Percentiles rank a stretch among this genome's conserved stretches.
These are phyloP conservation scores for Scytalopus superciliaris DNA, from an alignment of 2,113 vertebrate genomes.

Conservation along the genomic window DNA sequence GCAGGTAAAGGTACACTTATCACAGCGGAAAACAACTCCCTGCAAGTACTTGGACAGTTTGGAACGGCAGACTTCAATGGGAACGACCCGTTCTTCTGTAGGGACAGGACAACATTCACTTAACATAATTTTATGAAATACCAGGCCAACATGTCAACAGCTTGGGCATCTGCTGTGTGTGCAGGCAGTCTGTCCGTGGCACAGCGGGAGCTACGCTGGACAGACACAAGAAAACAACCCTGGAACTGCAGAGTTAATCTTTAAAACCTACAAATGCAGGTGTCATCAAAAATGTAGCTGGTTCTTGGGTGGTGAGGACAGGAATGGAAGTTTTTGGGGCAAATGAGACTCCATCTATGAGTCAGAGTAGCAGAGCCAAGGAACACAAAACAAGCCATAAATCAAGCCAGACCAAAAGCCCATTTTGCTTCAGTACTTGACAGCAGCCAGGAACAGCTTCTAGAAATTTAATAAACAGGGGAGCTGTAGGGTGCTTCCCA, in stretches of 20 bases:
- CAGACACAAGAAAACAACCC: neutral
- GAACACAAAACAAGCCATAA: neutral
- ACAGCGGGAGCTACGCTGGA: neutral
- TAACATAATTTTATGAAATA: neutral
- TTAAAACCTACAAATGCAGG: neutral
- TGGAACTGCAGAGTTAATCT: neutral
- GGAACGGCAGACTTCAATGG: constrained; percentile 95
- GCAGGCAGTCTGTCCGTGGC: neutral
- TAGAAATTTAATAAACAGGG: neutral
- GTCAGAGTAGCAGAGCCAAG: neutral
- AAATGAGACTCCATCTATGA: neutral
- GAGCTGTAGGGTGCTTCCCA: neutral
- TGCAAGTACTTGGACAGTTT: constrained; percentile 95
- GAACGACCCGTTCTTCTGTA: constrained; percentile 94
- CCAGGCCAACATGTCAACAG: neutral
- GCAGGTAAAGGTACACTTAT: constrained; percentile 98
- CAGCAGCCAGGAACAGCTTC: neutral
- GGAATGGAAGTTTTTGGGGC: neutral
- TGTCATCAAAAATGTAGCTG: neutral
- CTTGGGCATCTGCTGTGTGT: neutral
- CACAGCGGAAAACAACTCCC: constrained; percentile 94
- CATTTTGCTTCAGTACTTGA: neutral
- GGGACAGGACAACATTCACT: constrained; percentile 43
- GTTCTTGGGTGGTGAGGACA: neutral
- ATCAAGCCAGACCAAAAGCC: neutral